phyloP scores from a whole-genome alignment of 2,797 vertebrate genomes.

The Micromesistius poutassou region DNA sequence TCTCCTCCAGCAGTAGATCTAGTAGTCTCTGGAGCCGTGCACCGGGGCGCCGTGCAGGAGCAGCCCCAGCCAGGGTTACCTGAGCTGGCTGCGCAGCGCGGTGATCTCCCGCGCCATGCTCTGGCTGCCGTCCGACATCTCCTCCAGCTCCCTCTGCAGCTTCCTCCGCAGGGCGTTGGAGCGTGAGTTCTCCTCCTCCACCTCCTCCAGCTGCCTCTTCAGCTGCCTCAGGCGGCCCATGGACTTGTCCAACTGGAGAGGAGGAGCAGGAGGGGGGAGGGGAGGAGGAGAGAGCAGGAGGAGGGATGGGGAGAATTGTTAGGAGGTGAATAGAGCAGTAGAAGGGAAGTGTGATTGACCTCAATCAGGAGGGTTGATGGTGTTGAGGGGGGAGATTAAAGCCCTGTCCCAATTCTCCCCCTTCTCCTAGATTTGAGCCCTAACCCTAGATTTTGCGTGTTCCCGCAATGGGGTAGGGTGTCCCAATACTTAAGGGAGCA shows the following conservation, averaged over 20 bases:
- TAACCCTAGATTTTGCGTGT: too few species aligned
- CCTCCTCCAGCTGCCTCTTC: constrained; percentile 89
- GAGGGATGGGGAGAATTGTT: constrained; percentile 18
- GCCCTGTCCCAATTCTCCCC: too few species aligned
- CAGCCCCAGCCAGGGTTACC: constrained; percentile 59
- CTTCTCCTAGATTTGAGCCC: too few species aligned
- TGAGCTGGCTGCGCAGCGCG: constrained; percentile 83
- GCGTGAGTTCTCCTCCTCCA: constrained; percentile 88
- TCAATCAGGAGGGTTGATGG: constrained; percentile 26
- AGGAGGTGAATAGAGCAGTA: constrained; percentile 29
- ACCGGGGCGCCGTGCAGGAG: too few species aligned
- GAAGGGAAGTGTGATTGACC: constrained; percentile 23
- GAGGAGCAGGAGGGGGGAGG: neutral
- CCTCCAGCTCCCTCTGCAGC: constrained; percentile 88
- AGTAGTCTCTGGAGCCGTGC: neutral
- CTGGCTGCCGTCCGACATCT: constrained; percentile 81
- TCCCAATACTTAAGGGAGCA: too few species aligned
- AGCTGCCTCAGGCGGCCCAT: constrained; percentile 86
- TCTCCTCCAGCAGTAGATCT: neutral
- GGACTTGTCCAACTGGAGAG: constrained; percentile 82
- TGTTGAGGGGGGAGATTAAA: constrained; percentile 55
- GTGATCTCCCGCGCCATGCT: constrained; percentile 85
- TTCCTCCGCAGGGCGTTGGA: constrained; percentile 85
- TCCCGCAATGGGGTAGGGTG: too few species aligned
- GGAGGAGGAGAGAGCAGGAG: neutral